Evolutionary conservation across 2,888 invertebrate species (phyloP).

Genomic region (Polymixis flavicincta): DNA sequence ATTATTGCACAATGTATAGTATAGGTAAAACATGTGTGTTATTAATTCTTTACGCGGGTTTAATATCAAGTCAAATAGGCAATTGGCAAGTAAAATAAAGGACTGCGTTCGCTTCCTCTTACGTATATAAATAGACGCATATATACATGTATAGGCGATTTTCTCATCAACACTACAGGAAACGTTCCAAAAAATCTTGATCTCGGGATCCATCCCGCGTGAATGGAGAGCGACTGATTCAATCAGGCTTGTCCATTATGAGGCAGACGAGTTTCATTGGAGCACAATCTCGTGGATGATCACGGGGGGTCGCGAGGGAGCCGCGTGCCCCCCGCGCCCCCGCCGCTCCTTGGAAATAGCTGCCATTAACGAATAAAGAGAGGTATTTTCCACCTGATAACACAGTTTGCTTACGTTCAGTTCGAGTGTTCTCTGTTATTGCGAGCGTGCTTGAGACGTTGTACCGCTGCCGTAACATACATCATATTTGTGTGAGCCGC

Average conservation of each 20-base stretch:
- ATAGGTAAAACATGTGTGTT: background rate
- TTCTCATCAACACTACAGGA: conserved; percentile 68
- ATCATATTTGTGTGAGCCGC: conserved; percentile 24
- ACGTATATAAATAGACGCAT: conserved; percentile 1
- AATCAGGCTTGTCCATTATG: conserved; percentile 83
- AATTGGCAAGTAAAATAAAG: background rate
- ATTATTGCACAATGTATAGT: background rate
- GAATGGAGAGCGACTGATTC: conserved; percentile 83
- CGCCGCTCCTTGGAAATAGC: conserved; percentile 73
- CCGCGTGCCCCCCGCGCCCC: conserved; percentile 36
- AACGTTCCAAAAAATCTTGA: conserved; percentile 72
- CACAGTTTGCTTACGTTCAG: conserved; percentile 75
- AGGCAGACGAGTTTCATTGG: conserved; percentile 77
- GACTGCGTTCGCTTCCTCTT: background rate
- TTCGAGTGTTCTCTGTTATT: conserved; percentile 72
- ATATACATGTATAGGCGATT: conserved; percentile 45
- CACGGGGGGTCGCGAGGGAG: conserved; percentile 65
- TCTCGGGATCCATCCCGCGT: conserved; percentile 78
- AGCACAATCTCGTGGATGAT: conserved; percentile 79
- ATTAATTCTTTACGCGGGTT: background rate
- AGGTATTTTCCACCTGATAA: conserved; percentile 82
- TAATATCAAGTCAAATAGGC: background rate
- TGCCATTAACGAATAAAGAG: conserved; percentile 82
- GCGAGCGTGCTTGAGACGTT: conserved; percentile 59
- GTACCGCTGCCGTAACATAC: conserved; percentile 52